Percentiles rank a stretch among this genome's conserved stretches.
These are phyloP conservation scores for Hypomecis punctinalis DNA, from an alignment of 2,888 invertebrate genomes.

Conservation along the genomic window DNA sequence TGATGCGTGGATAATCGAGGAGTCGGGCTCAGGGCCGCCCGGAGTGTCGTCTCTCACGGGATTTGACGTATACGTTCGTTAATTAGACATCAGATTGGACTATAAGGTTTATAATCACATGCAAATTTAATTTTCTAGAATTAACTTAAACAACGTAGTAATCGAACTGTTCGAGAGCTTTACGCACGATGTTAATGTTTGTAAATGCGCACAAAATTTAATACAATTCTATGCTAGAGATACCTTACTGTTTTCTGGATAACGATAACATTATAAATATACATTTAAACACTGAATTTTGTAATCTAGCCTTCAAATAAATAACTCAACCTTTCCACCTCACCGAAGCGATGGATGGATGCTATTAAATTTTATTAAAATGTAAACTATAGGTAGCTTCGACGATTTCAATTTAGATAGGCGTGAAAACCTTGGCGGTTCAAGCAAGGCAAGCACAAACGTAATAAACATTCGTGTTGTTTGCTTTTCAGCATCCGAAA, in stretches of 20 bases:
- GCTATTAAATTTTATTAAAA: slow-evolving; percentile 40
- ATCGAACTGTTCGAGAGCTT: neutral
- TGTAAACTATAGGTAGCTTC: slow-evolving; percentile 39
- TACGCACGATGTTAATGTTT: neutral
- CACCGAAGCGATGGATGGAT: slow-evolving; percentile 24
- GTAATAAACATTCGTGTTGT: slow-evolving; percentile 15
- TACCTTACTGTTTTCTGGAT: too few relatives aligned
- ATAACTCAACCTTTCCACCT: slow-evolving; percentile 41
- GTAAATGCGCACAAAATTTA: too few relatives aligned
- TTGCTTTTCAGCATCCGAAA: slow-evolving; percentile 16
- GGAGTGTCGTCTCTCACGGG: slow-evolving; percentile 21
- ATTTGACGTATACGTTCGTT: slow-evolving; percentile 13
- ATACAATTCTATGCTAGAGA: too few relatives aligned
- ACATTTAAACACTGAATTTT: slow-evolving; percentile 33
- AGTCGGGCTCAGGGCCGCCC: slow-evolving; percentile 39
- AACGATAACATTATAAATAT: slow-evolving; percentile 16
- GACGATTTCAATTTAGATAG: slow-evolving; percentile 41
- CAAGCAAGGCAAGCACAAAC: slow-evolving; percentile 30
- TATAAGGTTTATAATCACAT: slow-evolving; percentile 11
- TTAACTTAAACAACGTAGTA: neutral
- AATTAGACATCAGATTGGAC: slow-evolving; percentile 2
- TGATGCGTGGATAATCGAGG: slow-evolving; percentile 31
- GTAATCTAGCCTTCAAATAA: slow-evolving; percentile 45
- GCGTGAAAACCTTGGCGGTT: slow-evolving; percentile 40
- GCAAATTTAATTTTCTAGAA: slow-evolving; percentile 16